Evolutionary conservation across 2,113 vertebrate genomes (phyloP).

Genomic region (Sphaerodactylus townsendi): DNA sequence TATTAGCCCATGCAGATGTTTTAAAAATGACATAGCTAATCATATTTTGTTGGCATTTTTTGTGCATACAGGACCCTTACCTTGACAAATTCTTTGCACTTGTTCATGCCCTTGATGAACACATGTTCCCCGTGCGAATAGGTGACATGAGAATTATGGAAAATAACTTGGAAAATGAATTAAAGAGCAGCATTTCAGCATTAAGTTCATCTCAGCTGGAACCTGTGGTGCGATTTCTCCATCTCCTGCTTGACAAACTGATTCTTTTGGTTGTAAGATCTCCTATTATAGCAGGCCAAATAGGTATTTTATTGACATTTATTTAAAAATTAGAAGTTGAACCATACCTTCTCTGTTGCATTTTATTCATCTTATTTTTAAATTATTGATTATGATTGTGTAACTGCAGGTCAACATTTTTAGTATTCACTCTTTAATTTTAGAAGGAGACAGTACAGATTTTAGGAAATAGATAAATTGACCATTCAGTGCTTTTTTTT

Average conservation of each 20-base stretch:
- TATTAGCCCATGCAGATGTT: background rate
- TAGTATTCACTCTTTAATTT: background rate
- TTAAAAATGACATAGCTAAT: background rate
- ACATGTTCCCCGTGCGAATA: constrained; percentile 97
- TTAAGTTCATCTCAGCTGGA: constrained; percentile 93
- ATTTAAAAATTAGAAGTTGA: constrained; percentile 25
- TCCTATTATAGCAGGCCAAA: constrained; percentile 96
- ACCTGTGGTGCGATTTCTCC: constrained; percentile 96
- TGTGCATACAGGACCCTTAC: constrained; percentile 87
- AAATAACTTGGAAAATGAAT: constrained; percentile 94
- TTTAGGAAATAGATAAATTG: background rate
- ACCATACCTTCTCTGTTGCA: background rate
- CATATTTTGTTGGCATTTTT: background rate
- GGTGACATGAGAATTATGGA: constrained; percentile 99
- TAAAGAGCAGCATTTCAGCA: constrained; percentile 94
- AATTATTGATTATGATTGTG: background rate
- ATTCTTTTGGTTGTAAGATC: constrained; percentile 95
- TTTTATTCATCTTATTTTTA: background rate
- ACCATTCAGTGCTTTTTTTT: background rate
- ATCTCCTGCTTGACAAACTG: constrained; percentile 96
- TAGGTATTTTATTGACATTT: constrained; percentile 82
- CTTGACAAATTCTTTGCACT: constrained; percentile 98
- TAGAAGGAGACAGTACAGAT: background rate
- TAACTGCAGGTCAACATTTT: background rate
- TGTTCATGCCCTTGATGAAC: constrained; percentile 96